Conservation (phyloP, 2,797 vertebrate genomes). For the Acrossocheilus fasciatus region DNA sequence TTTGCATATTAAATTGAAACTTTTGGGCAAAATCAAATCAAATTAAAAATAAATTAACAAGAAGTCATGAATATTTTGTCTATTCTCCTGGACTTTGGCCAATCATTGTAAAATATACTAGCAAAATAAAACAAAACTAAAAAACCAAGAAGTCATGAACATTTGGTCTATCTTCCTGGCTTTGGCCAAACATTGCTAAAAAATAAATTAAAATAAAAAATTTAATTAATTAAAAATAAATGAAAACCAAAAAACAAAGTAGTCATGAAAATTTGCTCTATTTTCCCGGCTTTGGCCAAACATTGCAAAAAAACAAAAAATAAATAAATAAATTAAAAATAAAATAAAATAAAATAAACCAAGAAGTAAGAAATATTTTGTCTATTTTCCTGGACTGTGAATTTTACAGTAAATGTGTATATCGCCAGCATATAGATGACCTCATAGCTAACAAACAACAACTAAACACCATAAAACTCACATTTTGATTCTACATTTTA, state of each 20-base stretch:
- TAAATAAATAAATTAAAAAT: background rate
- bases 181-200: background rate
- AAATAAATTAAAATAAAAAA: no score
- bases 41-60: background rate
- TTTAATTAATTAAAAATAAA: background rate
- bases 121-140: no score
- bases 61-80: background rate
- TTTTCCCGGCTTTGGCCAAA: background rate
- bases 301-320: background rate
- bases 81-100: background rate
- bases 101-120: background rate
- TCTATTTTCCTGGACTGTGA: background rate
- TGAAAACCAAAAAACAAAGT: background rate
- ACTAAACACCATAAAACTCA: background rate
- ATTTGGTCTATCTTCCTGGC: background rate
- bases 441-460: background rate
- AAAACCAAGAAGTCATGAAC: background rate
- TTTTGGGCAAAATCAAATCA: background rate
- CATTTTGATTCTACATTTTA: background rate
- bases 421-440: background rate
- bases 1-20: no score
- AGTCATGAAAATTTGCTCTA: background rate
- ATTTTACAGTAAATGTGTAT: background rate
- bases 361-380: background rate
- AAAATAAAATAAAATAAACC: background rate